Evolutionary conservation across 2,797 vertebrate genomes (phyloP).

Genomic region (Lithobates sylvaticus): DNA sequence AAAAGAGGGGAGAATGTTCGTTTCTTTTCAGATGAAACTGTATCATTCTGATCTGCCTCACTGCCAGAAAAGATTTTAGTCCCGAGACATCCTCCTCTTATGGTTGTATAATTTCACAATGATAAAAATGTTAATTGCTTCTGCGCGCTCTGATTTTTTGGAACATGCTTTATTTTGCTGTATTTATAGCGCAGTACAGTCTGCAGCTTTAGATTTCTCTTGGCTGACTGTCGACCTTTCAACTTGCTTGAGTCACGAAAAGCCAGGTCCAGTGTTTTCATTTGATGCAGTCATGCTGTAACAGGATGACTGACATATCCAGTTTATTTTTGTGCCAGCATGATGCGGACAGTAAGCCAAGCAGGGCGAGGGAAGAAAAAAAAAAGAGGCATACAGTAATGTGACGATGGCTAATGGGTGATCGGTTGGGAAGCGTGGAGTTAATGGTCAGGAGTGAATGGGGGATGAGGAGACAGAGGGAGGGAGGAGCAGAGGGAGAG

Average conservation of each 20-base stretch:
- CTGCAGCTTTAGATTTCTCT: not conserved
- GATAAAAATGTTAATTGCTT: not conserved
- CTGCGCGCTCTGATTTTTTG: not conserved
- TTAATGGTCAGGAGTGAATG: not conserved
- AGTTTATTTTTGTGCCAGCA: slow-evolving; percentile 11
- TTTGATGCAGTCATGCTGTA: slow-evolving; percentile 7
- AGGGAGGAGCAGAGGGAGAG: slow-evolving; percentile 17
- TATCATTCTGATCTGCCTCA: not conserved
- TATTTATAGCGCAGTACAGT: not conserved
- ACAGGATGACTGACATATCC: slow-evolving; percentile 2
- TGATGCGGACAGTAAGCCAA: slow-evolving; percentile 15
- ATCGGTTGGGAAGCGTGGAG: slow-evolving; percentile 14
- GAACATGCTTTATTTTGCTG: not conserved
- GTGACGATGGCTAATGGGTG: not conserved
- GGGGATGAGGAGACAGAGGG: slow-evolving; percentile 40
- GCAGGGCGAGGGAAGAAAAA: not conserved
- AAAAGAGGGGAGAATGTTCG: not conserved
- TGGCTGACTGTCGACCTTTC: not conserved
- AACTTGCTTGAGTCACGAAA: not conserved
- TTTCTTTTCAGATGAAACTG: not conserved
- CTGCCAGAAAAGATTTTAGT: slow-evolving; percentile 23
- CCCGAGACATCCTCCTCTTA: not conserved
- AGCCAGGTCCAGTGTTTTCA: not conserved
- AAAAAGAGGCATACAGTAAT: not conserved
- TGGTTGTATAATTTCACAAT: not conserved